phyloP scores from a whole-genome alignment of 2,888 invertebrate genomes.

The Heterodera filipjevi region DNA sequence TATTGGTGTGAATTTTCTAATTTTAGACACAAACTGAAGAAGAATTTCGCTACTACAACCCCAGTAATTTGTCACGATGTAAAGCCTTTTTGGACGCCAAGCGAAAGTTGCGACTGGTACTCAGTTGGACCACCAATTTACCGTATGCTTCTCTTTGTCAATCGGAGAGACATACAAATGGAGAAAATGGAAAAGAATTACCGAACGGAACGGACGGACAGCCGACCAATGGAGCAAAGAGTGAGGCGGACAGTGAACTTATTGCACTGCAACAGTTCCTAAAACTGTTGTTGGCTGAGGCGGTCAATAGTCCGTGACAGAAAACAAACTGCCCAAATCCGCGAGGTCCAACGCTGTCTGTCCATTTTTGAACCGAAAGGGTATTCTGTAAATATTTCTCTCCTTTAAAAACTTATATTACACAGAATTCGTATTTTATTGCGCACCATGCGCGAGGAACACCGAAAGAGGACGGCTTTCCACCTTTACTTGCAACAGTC shows the following conservation, averaged over 20 bases:
- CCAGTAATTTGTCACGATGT: conserved; percentile 66
- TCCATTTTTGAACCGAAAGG: conserved; percentile 75
- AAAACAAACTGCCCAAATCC: conserved; percentile 78
- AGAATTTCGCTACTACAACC: conserved; percentile 54
- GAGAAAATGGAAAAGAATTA: background rate
- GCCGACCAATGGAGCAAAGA: conserved; percentile 22
- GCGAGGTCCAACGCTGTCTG: conserved; percentile 82
- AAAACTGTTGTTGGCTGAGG: conserved; percentile 74
- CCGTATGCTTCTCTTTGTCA: conserved; percentile 29
- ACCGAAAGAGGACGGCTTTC: conserved; percentile 78
- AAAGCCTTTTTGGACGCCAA: conserved; percentile 77
- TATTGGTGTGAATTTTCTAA: background rate
- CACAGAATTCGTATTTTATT: conserved; percentile 77
- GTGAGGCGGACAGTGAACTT: conserved; percentile 13
- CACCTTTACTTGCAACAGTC: conserved; percentile 81
- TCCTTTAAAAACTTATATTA: no score
- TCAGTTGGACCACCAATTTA: conserved; percentile 77
- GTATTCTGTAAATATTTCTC: conserved; percentile 64
- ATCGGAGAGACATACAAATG: conserved; percentile 8
- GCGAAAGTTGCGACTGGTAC: conserved; percentile 84
- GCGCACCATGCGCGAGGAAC: conserved; percentile 77
- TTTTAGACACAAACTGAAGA: conserved; percentile 24
- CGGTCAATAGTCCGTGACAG: conserved; percentile 80
- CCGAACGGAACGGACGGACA: background rate
- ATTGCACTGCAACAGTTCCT: conserved; percentile 57